phyloP scores from a whole-genome alignment of 1,140 invertebrate genomes.

The Formica selysi region DNA sequence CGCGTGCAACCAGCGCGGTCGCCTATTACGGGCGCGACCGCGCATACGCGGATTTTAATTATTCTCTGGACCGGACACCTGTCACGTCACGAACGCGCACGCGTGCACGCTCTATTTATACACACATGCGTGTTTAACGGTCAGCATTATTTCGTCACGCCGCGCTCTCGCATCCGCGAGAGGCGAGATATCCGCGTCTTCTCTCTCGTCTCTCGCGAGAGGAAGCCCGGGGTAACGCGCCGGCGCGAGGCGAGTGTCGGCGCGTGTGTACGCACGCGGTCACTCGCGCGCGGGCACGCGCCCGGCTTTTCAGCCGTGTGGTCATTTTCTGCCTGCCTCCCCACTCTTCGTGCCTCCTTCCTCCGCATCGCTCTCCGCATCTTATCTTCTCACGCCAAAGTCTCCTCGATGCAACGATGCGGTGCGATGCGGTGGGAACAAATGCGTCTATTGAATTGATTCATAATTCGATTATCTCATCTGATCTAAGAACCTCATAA shows the following conservation, averaged over 20 bases:
- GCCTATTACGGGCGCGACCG: slow-evolving; percentile 75
- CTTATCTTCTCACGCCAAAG: slow-evolving; percentile 38
- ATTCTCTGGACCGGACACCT: slow-evolving; percentile 78
- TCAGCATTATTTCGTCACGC: slow-evolving; percentile 61
- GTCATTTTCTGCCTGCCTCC: slow-evolving; percentile 42
- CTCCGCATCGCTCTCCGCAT: background rate
- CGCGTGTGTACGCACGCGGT: slow-evolving; percentile 50
- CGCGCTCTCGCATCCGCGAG: background rate
- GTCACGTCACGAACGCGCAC: slow-evolving; percentile 76
- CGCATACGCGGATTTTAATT: slow-evolving; percentile 78
- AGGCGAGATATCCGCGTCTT: slow-evolving; percentile 18
- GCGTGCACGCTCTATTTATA: slow-evolving; percentile 69
- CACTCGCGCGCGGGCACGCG: slow-evolving; percentile 46
- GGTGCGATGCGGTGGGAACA: background rate
- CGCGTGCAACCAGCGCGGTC: slow-evolving; percentile 67
- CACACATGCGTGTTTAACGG: slow-evolving; percentile 49
- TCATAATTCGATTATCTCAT: background rate
- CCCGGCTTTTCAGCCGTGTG: slow-evolving; percentile 17
- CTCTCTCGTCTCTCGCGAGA: slow-evolving; percentile 34
- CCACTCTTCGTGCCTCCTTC: background rate
- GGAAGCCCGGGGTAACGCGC: background rate
- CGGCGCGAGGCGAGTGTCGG: slow-evolving; percentile 40
- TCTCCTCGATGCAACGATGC: background rate
- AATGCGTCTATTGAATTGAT: background rate
- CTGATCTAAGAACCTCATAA: background rate